Percentiles rank a stretch among this genome's conserved stretches.
These are phyloP conservation scores for Polypterus senegalus DNA, from an alignment of 2,113 vertebrate species.

Conservation along the genomic window DNA sequence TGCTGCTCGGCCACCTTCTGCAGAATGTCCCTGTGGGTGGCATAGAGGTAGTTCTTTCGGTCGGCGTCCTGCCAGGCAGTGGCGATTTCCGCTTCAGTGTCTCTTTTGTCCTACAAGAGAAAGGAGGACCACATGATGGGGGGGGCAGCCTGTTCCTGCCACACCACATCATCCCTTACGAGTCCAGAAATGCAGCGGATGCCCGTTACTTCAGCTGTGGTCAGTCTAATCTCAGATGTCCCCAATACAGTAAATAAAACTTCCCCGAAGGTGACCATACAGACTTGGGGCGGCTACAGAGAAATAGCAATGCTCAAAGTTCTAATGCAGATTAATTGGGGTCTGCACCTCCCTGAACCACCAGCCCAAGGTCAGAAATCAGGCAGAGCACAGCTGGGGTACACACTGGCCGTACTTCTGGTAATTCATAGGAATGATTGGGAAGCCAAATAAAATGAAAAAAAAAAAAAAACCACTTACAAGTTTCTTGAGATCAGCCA, in stretches of 20 bases:
- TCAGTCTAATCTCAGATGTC: neutral
- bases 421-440: neutral
- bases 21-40: constrained; percentile 63
- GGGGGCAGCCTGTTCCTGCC: neutral
- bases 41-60: constrained; percentile 40
- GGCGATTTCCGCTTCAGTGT: constrained; percentile 16
- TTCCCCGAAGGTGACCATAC: too few species aligned
- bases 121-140: neutral
- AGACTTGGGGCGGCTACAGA: neutral
- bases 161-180: neutral
- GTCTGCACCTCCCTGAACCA: neutral
- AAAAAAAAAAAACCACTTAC: constrained; percentile 9
- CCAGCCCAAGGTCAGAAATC: neutral
- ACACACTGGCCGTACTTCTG: neutral
- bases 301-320: neutral
- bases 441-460: neutral
- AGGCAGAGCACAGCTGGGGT: neutral
- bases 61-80: constrained; percentile 70
- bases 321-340: neutral
- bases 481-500: constrained; percentile 48
- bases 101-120: constrained; percentile 36
- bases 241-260: neutral
- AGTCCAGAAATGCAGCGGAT: too few species aligned
- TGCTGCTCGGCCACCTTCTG: constrained; percentile 42
- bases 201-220: too few species aligned